phyloP scores from a whole-genome alignment of 2,113 vertebrate species.

The Amia ocellicauda region DNA sequence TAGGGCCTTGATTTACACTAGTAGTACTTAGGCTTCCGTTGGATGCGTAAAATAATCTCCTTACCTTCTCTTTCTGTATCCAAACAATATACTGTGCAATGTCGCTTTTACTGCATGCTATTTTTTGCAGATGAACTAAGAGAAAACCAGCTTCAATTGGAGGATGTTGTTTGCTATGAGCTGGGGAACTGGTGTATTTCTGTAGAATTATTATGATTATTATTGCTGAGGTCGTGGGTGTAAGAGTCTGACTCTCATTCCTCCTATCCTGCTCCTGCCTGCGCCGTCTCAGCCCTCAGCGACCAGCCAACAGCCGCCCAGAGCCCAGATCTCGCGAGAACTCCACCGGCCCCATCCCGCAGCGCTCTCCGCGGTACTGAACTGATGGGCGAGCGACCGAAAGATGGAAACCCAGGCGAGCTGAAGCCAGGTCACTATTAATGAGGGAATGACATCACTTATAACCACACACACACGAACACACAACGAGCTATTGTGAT shows the following conservation, averaged over 20 bases:
- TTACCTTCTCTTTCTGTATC: conserved; percentile 58
- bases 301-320: neutral
- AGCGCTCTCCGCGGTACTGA: conserved; percentile 22
- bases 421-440: neutral
- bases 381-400: neutral
- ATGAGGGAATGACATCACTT: neutral
- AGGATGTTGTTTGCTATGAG: conserved; percentile 10
- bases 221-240: neutral
- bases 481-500: too few species aligned
- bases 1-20: neutral
- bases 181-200: conserved; percentile 2
- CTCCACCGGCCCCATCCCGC: neutral
- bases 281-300: neutral
- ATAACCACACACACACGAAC: neutral
- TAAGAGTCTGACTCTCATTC: neutral
- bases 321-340: conserved; percentile 8
- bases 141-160: neutral
- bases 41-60: conserved; percentile 55
- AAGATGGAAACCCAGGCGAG: neutral
- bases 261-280: neutral
- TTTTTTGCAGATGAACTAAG: neutral
- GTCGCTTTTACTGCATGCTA: neutral
- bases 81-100: neutral
- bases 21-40: conserved; percentile 27
- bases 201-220: neutral